Conservation (phyloP, 2,797 vertebrate genomes). For the Siniperca obscura region DNA sequence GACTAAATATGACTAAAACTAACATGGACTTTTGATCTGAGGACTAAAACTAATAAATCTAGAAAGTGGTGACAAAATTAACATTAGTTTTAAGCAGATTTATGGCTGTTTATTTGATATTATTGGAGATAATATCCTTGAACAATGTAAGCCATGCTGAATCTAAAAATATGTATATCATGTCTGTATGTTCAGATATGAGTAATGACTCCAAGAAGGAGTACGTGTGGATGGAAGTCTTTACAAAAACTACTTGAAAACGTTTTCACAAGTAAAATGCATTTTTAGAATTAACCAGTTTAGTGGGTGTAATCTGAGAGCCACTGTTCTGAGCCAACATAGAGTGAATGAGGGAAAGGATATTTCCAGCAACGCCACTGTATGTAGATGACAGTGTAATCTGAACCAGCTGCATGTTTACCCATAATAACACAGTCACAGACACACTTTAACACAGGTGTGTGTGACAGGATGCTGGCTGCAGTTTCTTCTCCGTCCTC, state of each 20-base stretch:
- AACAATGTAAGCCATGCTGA: not conserved
- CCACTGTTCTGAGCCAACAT: not conserved
- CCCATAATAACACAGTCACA: constrained; percentile 13
- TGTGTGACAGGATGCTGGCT: constrained; percentile 44
- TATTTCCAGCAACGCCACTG: constrained; percentile 4
- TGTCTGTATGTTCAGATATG: too few relatives aligned
- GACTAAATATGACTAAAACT: too few relatives aligned
- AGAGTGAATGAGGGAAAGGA: not conserved
- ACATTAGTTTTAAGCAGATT: too few relatives aligned
- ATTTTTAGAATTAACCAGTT: not conserved
- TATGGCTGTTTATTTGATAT: too few relatives aligned
- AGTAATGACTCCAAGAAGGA: too few relatives aligned
- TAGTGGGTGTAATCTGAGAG: not conserved
- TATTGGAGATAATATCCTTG: not conserved
- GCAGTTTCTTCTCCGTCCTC: constrained; percentile 20
- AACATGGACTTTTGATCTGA: too few relatives aligned
- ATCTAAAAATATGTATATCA: not conserved
- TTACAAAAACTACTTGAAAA: not conserved
- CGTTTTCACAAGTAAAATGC: not conserved
- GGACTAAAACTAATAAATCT: not conserved
- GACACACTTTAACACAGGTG: constrained; percentile 23
- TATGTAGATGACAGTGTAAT: constrained; percentile 27
- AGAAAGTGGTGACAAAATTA: not conserved
- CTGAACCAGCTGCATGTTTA: constrained; percentile 49
- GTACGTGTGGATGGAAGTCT: too few relatives aligned